Evolutionary conservation across 2,113 vertebrate species (phyloP).

Genomic region (Pollimyrus isidori): DNA sequence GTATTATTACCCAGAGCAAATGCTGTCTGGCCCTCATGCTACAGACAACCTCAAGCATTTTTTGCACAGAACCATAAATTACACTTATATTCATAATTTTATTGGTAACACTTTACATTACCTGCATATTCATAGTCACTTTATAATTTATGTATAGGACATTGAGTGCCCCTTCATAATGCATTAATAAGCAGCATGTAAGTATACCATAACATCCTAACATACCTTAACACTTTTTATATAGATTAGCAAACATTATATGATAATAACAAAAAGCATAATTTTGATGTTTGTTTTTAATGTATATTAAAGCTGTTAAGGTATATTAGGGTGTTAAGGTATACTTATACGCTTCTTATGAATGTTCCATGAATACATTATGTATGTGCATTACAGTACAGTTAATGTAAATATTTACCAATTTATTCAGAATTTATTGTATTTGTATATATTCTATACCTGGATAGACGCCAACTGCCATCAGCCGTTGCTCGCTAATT

Average conservation of each 20-base stretch:
- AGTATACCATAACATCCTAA: neutral
- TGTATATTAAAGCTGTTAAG: neutral
- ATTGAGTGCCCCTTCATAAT: neutral
- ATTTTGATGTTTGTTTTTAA: neutral
- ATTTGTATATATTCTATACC: neutral
- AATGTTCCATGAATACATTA: neutral
- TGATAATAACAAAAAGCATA: neutral
- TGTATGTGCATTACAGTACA: neutral
- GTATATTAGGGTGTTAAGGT: neutral
- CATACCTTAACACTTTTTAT: neutral
- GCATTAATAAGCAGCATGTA: neutral
- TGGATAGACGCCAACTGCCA: neutral
- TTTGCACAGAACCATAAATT: neutral
- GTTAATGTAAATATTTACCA: neutral
- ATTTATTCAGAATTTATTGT: neutral
- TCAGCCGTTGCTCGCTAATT: neutral
- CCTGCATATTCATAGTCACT: neutral
- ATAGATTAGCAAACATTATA: neutral
- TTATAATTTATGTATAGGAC: neutral
- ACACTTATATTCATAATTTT: neutral
- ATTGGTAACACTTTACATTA: neutral
- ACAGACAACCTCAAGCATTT: neutral
- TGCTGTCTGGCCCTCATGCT: neutral
- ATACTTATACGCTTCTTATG: neutral
- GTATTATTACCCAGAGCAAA: neutral